Evolutionary conservation across 2,113 vertebrate genomes (phyloP), one percentile per base, ranked within the genome.

Genomic region (Cinclus mexicanus): DNA sequence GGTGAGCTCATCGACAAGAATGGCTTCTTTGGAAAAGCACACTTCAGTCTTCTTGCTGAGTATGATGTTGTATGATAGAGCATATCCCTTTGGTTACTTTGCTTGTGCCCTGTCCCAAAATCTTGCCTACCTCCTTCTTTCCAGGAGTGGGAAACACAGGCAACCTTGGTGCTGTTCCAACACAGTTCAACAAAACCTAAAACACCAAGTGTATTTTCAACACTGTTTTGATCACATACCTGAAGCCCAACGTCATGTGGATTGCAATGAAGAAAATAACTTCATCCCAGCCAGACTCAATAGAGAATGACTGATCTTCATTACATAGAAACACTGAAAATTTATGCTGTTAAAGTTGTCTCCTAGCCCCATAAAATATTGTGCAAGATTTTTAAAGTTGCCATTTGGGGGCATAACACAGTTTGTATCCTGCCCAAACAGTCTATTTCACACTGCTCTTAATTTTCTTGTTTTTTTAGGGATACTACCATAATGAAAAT

Each of bases 201-300:
- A 76, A 37, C 7, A 29, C 5, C 3, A 2, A 2, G 1, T 21
- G 4, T 68, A 18, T 47, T 55, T 14, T 7, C 83, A 72, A 14
- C 0, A 0, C 6, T 24, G 6, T 53, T 53, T 67, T 46, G 14
- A n/a, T 68, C 29, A 56, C 5, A 2, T 0, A 3, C 52, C 33
- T 79, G 61, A 79, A 82, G 29, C 3, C 5, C 29, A 75, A 16
- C 11, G 31, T 8, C 3, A 1, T 29, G 17, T 42, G 46, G 21
- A 65, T 52, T 79, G 26, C 31, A 37, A 10, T 39, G n/a, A 63
- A 67, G 23, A 61, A 78, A 79, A 74, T 29, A 50, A 57, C 31
- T 57, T 44, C 23, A 15, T 65, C 35, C 23, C 17, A 60, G 20
- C 4, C 65, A 56, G 33, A 65, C 3, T 17, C n/a, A 23, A 31